Base-by-base conservation (phyloP, 2,888 invertebrate species). In the Nomada fabriciana region DNA sequence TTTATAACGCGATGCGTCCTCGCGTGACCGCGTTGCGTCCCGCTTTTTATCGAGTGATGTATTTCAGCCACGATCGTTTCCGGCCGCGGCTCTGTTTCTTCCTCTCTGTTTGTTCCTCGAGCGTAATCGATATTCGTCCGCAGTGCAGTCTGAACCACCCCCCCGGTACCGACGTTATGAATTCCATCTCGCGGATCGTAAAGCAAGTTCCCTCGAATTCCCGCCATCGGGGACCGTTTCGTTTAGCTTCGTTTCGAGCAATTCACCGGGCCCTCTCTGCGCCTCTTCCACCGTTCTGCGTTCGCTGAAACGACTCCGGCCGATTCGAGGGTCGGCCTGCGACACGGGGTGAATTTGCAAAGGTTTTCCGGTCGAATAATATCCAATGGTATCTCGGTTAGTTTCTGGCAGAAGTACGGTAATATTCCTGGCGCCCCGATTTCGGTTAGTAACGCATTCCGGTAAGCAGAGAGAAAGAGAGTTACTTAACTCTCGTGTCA, bases 91-190 rank as follows among this genome's bases (percentile, higher is more conserved):
- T 23, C 53, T 63, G 29, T 50, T 47, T 76, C 63, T 76, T 55
- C 57, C 59, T 70, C 52, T 52, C 47, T 69, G 64, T 70, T 77
- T 80, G 68, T 68, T 80, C 60, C 53, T 2, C 73, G 15, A 4
- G 10, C 18, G 65, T 52, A 67, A 77, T 80, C 80, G 80, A 80
- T 80, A 80, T 67, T 80, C 78, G 70, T 15, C 77, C 79, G 80
- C 80, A 80, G 71, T 80, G 80, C 80, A 61, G 78, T 55, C 70
- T 11, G 18, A 53, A 18, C 53, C 53, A 20, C 36, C 36, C 59
- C 29, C 29, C 57, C 57, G 29, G 18, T 20, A 53, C 13, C 65
- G 59, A 70, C 70, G 52, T 79, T 79, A 79, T 65, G 79, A 79
- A 79, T 79, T 76, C 64, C 70, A 79, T 76, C 77, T 70, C 77